Conservation (phyloP, 2,113 vertebrate species). For the Orientallactaga bullata region DNA sequence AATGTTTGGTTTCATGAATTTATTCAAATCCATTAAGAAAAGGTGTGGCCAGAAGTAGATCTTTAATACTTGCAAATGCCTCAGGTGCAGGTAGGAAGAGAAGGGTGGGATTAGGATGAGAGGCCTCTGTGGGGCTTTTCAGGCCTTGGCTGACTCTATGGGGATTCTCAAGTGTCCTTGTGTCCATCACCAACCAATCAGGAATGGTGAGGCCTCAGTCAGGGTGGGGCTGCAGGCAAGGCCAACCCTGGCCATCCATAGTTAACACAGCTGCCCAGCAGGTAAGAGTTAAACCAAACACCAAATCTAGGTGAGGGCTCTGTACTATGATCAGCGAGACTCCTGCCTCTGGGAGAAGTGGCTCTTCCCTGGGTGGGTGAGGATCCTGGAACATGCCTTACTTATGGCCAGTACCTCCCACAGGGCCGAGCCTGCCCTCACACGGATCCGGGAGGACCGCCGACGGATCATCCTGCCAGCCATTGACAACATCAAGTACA, state of each 20-base stretch:
- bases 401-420: background rate
- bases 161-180: background rate
- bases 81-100: background rate
- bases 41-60: no score
- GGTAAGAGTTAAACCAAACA: background rate
- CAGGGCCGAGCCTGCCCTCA: slow-evolving; percentile 96
- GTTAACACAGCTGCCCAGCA: background rate
- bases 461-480: slow-evolving; percentile 95
- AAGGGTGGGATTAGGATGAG: fast-evolving
- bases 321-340: background rate
- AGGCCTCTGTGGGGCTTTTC: background rate
- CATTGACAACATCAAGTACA: slow-evolving; percentile 99
- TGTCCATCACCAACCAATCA: background rate
- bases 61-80: background rate
- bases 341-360: background rate
- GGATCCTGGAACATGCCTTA: background rate
- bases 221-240: background rate
- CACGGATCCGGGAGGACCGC: slow-evolving; percentile 95
- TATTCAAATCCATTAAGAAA: background rate
- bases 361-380: background rate
- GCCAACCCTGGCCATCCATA: background rate
- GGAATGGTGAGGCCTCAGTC: background rate
- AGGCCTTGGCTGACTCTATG: background rate
- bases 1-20: background rate
- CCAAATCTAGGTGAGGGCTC: background rate